These are phyloP conservation scores for Acholoe squamosa DNA, from an alignment of 2,888 invertebrate species.

Conservation along the genomic window DNA sequence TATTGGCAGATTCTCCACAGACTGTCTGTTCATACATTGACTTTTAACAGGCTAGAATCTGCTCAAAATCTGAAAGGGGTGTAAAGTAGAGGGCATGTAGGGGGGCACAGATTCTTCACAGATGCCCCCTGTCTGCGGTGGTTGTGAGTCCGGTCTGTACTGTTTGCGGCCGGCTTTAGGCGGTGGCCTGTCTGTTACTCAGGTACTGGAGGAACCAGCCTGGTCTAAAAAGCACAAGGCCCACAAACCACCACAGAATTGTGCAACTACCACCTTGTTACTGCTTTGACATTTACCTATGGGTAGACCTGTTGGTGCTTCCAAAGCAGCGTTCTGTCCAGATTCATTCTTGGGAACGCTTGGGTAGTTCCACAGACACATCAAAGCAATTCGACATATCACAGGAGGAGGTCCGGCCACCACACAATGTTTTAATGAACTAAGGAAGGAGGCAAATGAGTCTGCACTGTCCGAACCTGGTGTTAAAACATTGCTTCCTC, in stretches of 20 bases:
- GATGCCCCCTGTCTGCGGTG: no score
- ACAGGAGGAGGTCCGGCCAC: background rate
- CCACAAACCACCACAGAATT: background rate
- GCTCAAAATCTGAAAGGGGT: no score
- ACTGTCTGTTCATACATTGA: no score
- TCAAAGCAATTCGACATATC: background rate
- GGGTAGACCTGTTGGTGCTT: background rate
- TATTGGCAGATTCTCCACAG: no score
- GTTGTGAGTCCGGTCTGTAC: no score
- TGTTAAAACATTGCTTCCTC: background rate
- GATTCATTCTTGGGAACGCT: slow-evolving; percentile 16
- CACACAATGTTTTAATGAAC: slow-evolving; percentile 33
- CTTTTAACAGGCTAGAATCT: no score
- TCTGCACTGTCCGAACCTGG: background rate
- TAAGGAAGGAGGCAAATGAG: background rate
- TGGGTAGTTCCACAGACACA: background rate
- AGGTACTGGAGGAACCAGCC: background rate
- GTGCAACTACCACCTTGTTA: background rate
- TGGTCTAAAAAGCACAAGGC: background rate
- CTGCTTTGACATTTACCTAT: slow-evolving; percentile 12
- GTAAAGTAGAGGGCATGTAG: no score
- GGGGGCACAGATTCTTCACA: no score
- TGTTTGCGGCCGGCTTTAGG: no score
- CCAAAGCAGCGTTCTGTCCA: background rate
- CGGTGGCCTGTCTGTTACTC: background rate